Conservation (phyloP, 1,140 invertebrate genomes). For the Lepidotrigona ventralis region DNA sequence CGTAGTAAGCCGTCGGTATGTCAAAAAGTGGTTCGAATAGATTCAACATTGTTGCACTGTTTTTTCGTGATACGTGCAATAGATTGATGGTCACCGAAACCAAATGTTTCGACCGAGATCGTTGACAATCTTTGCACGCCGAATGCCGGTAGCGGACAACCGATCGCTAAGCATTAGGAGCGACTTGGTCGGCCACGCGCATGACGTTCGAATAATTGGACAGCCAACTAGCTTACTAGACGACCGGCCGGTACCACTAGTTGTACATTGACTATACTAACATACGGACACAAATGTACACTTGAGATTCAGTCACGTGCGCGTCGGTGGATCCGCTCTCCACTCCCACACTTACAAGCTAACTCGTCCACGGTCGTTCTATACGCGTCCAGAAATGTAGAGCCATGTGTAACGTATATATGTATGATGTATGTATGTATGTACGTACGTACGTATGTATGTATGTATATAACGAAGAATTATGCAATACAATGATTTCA, state of each 20-base stretch:
- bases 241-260: conserved; percentile 11
- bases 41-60: conserved; percentile 59
- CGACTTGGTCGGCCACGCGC: conserved; percentile 24
- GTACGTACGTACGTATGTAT: neutral
- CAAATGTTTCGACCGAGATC: conserved; percentile 1
- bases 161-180: conserved; percentile 31
- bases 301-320: conserved; percentile 20
- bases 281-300: neutral
- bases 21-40: conserved; percentile 70
- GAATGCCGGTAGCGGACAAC: conserved; percentile 34
- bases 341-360: neutral
- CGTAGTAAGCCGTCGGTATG: conserved; percentile 76
- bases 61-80: conserved; percentile 11
- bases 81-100: neutral
- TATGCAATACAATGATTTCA: conserved; percentile 1
- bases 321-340: neutral
- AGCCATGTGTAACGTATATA: neutral
- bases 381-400: neutral
- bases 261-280: neutral
- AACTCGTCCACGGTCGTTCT: neutral
- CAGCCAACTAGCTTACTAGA: conserved; percentile 33
- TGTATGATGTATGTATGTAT: fast-evolving
- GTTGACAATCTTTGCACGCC: conserved; percentile 50
- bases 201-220: conserved; percentile 56
- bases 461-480: neutral